Evolutionary conservation across 2,113 vertebrate species (phyloP).

Genomic region (Oophaga pumilio): DNA sequence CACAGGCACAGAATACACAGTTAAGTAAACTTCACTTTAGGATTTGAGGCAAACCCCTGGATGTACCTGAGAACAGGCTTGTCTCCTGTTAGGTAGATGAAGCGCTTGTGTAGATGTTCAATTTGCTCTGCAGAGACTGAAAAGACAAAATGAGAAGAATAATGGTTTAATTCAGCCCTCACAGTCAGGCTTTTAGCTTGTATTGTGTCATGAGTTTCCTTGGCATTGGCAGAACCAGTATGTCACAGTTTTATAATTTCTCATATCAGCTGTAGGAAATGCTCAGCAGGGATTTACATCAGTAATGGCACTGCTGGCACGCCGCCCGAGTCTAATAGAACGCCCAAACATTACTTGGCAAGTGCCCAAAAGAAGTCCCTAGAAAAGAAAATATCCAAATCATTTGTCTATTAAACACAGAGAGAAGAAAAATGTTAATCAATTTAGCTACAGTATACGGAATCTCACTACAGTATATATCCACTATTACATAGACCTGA

Average conservation of each 20-base stretch:
- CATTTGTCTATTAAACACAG: not conserved
- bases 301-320: conserved; percentile 35
- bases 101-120: conserved; percentile 82
- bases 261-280: not conserved
- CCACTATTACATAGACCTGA: not conserved
- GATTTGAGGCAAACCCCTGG: not conserved
- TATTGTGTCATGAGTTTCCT: not conserved
- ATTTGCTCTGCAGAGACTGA: conserved; percentile 90
- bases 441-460: not conserved
- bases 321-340: not conserved
- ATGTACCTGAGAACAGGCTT: conserved; percentile 83
- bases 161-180: not conserved
- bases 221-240: not conserved
- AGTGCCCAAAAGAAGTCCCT: conserved; percentile 1
- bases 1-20: not conserved
- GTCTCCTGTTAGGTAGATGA: conserved; percentile 82
- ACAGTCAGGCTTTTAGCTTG: not conserved
- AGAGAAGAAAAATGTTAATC: not conserved
- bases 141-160: not conserved
- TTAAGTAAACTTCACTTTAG: not conserved
- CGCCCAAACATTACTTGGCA: conserved; percentile 4
- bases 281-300: not conserved
- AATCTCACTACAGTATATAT: not conserved
- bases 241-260: not conserved
- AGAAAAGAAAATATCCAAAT: conserved; percentile 1